These are phyloP conservation scores for Heliconius sara DNA, from an alignment of 2,888 invertebrate genomes.

Conservation along the genomic window DNA sequence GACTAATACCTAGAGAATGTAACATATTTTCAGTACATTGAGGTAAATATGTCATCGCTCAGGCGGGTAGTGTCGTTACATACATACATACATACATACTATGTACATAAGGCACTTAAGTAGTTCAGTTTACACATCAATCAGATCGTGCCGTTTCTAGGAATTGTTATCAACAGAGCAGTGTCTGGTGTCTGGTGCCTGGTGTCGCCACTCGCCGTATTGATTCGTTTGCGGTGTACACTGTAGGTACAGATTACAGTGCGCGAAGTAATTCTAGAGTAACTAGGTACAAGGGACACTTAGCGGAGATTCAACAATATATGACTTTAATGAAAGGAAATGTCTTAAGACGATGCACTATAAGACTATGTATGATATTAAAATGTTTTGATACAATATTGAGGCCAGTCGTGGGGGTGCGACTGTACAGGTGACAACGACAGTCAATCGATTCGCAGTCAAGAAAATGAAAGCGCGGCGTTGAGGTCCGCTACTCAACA, in stretches of 20 bases:
- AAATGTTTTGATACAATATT: not conserved
- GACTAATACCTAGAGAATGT: not conserved
- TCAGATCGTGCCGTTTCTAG: slow-evolving; percentile 5
- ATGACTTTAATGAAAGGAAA: not conserved
- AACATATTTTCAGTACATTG: not conserved
- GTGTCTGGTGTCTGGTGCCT: not conserved
- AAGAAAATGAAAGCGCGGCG: too few species aligned
- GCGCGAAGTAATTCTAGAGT: too few species aligned
- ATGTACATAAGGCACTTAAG: not conserved
- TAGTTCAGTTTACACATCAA: slow-evolving; percentile 7
- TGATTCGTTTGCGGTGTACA: not conserved
- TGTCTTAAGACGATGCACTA: too few species aligned
- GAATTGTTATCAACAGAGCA: slow-evolving; percentile 3
- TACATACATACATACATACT: not conserved
- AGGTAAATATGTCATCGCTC: slow-evolving; percentile 8
- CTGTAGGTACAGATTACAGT: not conserved
- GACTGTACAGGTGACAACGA: too few species aligned
- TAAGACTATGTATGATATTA: not conserved
- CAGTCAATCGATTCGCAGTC: too few species aligned
- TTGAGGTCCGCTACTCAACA: too few species aligned
- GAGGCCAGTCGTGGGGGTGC: too few species aligned
- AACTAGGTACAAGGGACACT: not conserved
- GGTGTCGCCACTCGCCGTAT: not conserved
- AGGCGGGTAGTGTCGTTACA: not conserved
- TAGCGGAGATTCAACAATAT: not conserved